Base-by-base conservation (phyloP, 2,797 vertebrate species). In the Eleutherodactylus coqui region DNA sequence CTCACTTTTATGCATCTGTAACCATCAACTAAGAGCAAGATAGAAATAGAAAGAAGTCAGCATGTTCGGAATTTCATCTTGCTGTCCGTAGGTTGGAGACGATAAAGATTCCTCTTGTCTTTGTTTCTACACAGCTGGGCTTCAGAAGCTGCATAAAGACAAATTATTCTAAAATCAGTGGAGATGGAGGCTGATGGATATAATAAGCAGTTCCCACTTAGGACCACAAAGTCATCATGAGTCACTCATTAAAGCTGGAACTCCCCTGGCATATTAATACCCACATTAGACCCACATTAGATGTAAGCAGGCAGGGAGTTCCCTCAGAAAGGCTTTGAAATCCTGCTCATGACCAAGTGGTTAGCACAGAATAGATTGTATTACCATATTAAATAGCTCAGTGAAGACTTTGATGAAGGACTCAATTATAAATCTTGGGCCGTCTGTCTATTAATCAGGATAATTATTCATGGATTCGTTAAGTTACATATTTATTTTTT, bases 381-480 rank as follows among this genome's bases (percentile, higher is more conserved):
- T 58, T 73, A 79, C 38, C 76, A 45, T 72, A 70, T 79, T 60
- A 85, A 55, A 45, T 19, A 49, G 76, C 27, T 51, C 21, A 24
- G 38, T 73, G n/a, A 34, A 72, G 49, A n/a, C 5, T 24, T 32
- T 85, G 76, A 85, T 75, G 64, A 72, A 79, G 70, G 49, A 45
- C 51, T 67, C 84, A 72, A 73, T 79, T 79, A 72, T 80, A 36
- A 38, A n/a, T 5, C 32, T 51, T 38, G 29, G 17, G 4, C 45
- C 0, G 10, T n/a, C 34, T 49, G 19, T 55, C 41, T 77, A 38
- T 67, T 36, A 36, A 36, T 27, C 80, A n/a, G 24, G n/a, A 53
- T 72, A n/a, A 80, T 67, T 64, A 67, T 67, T 67, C 32, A 80
- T 80, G 41, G 62, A 47, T 62, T 79, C 17, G 5, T 45, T 75